Evolutionary conservation across 2,888 invertebrate species (phyloP).

Genomic region (Lasioglossum figueresi): DNA sequence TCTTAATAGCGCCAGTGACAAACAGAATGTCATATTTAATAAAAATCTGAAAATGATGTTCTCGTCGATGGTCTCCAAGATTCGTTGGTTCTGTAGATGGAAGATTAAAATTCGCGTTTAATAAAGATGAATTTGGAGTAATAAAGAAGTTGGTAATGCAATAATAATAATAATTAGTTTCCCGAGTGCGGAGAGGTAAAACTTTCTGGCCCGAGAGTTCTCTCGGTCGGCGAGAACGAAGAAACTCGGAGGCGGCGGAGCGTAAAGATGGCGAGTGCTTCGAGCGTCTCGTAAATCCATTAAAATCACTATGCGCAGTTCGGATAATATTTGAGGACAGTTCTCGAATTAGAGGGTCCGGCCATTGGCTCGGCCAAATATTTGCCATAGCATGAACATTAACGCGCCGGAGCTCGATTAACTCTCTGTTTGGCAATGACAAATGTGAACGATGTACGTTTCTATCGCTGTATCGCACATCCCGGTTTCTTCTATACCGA

Average conservation of each 20-base stretch:
- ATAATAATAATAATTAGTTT: background rate
- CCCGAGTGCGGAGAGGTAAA: background rate
- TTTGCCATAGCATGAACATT: conserved; percentile 16
- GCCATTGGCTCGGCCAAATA: conserved; percentile 20
- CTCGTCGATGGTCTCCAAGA: too few species aligned
- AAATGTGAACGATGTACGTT: background rate
- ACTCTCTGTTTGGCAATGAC: background rate
- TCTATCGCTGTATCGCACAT: background rate
- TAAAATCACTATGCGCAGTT: conserved; percentile 18
- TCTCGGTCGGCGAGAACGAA: background rate
- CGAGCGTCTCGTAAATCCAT: conserved; percentile 16
- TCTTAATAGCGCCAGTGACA: background rate
- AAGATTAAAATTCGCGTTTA: background rate
- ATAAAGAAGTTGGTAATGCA: background rate
- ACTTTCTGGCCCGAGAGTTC: background rate
- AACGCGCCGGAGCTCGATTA: conserved; percentile 11
- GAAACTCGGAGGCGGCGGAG: background rate
- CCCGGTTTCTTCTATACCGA: too few species aligned
- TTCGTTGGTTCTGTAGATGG: background rate
- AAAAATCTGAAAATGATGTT: background rate
- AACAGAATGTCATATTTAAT: background rate
- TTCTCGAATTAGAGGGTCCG: conserved; percentile 11
- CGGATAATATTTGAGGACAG: conserved; percentile 30
- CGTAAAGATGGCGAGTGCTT: background rate
- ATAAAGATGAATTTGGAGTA: background rate